Evolutionary conservation across 1,140 invertebrate genomes (phyloP).

Genomic region (Xylocopa sonorina): DNA sequence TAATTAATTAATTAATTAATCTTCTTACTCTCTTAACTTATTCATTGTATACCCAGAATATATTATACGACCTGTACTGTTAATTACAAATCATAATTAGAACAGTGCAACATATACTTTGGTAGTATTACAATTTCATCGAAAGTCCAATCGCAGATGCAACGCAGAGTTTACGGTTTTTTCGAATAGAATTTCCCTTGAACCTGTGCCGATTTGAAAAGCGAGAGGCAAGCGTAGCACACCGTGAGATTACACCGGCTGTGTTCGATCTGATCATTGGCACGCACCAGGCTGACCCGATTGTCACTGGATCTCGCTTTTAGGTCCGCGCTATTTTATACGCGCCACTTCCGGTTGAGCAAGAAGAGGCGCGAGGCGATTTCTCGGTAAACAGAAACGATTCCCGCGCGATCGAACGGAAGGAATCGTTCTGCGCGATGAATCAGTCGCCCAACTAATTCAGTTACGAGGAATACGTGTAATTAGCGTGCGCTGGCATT

Average conservation of each 20-base stretch:
- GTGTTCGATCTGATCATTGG: background rate
- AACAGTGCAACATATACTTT: no score
- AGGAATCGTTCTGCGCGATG: background rate
- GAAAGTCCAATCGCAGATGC: no score
- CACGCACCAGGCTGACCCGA: background rate
- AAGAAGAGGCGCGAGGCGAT: background rate
- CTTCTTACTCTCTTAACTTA: no score
- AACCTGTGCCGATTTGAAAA: no score
- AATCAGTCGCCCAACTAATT: conserved; percentile 6
- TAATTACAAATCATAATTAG: background rate
- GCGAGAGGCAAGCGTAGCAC: no score
- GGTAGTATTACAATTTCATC: no score
- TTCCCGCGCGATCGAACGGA: background rate
- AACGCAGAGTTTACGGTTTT: no score
- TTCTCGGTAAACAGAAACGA: conserved; percentile 14
- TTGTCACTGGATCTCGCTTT: background rate
- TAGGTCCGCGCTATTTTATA: conserved; percentile 1
- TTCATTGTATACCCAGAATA: no score
- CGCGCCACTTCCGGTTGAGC: conserved; percentile 4
- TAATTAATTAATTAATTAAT: background rate
- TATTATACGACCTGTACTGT: no score
- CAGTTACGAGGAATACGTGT: background rate
- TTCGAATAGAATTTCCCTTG: background rate
- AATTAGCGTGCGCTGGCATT: no score
- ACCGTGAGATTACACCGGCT: no score